Evolutionary conservation across 2,797 vertebrate genomes (phyloP).

Genomic region (Chrysocyon brachyurus): DNA sequence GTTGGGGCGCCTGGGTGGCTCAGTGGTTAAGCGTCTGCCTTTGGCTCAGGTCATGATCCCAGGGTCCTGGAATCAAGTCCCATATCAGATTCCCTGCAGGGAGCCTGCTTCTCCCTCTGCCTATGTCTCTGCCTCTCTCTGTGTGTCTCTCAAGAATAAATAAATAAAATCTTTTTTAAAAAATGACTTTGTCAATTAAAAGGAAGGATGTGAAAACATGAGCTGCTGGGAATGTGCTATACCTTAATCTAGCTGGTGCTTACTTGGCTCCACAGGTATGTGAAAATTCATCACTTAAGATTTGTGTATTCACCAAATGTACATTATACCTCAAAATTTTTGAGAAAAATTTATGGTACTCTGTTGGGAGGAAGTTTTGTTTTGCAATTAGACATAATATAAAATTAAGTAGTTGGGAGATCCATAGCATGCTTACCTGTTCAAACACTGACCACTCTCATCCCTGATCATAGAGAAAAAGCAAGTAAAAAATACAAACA

Average conservation of each 20-base stretch:
- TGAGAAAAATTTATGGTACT: background rate
- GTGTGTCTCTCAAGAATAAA: too few species aligned
- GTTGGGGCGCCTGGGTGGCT: too few species aligned
- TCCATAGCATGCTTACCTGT: background rate
- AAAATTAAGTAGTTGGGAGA: background rate
- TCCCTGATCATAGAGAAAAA: background rate
- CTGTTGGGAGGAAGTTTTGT: slow-evolving; percentile 1
- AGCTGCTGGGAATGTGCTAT: background rate
- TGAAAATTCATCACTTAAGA: background rate
- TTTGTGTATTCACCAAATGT: background rate
- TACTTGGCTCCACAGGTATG: background rate
- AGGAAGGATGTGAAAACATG: background rate
- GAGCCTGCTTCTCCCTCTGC: too few species aligned
- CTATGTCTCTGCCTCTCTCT: too few species aligned
- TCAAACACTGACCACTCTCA: background rate
- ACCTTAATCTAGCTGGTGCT: background rate
- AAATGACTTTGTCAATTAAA: background rate
- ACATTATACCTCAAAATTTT: background rate
- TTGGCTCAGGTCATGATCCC: too few species aligned
- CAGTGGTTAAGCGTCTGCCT: too few species aligned
- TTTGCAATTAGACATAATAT: background rate
- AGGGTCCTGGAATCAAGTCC: too few species aligned
- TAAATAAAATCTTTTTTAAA: background rate
- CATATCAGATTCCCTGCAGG: too few species aligned
- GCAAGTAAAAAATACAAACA: background rate